phyloP scores from a whole-genome alignment of 2,797 vertebrate species.

The Anguilla pacifica region DNA sequence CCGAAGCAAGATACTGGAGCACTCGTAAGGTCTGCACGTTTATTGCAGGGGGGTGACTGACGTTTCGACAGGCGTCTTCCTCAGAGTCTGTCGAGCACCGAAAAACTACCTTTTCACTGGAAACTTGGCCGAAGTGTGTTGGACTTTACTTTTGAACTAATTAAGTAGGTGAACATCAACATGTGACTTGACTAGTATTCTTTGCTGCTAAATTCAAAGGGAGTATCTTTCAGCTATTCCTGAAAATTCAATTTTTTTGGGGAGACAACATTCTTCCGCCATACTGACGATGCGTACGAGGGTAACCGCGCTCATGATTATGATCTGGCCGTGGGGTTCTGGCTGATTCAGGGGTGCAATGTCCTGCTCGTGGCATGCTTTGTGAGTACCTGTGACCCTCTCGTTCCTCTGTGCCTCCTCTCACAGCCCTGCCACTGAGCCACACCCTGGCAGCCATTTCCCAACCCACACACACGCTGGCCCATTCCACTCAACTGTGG shows the following conservation, averaged over 20 bases:
- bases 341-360: not conserved
- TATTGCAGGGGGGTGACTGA: too few relatives aligned
- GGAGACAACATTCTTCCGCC: not conserved
- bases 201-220: not conserved
- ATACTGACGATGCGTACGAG: not conserved
- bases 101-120: too few relatives aligned
- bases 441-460: not conserved
- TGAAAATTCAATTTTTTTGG: not conserved
- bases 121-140: too few relatives aligned
- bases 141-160: too few relatives aligned
- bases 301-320: not conserved
- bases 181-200: not conserved
- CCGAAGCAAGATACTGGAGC: too few relatives aligned
- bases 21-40: too few relatives aligned
- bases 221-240: not conserved
- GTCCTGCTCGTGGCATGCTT: not conserved
- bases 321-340: not conserved
- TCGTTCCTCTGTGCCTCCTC: not conserved
- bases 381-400: not conserved
- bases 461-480: not conserved
- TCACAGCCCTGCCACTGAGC: not conserved
- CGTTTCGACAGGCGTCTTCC: too few relatives aligned
- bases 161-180: not conserved
- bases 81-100: too few relatives aligned
- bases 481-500: not conserved